Evolutionary conservation across 2,888 invertebrate species (phyloP), one percentile per base, ranked within the genome.

Genomic region (Polyommatus icarus): DNA sequence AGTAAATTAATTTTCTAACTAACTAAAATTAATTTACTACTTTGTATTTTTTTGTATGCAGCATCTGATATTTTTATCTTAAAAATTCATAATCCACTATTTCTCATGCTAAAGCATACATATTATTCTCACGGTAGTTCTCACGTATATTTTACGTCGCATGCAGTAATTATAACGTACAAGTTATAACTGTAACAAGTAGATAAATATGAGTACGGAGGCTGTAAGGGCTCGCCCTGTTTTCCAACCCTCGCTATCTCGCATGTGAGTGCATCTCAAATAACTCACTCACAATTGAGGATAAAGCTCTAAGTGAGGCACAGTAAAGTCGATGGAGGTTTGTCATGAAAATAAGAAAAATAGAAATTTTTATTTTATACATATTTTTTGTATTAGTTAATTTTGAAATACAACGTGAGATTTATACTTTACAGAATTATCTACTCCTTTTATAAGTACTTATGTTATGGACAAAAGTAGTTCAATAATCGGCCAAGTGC

Each of bases 231-330:
- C 67, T 29, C 54, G 46, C 24, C 12, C 75, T 54, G 54, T 75
- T 73, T 73, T 73, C 73, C 73, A 50, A 24, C 50, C 73, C 73
- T 73, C 73, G 24, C 29, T 18, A 24, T 29, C 75, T 54, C 29
- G 24, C 24, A 75, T 29, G 50, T 10, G 75, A 75, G 75, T 75
- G 75, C 75, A 75, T 75, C 75, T 50, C 75, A 75, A 75, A 75
- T 50, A 75, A 75, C 29, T 75, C 73, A 50, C 24, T 75, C 75
- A 54, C 75, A 50, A 75, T 75, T 24, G 75, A 54, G 29, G 75
- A 29, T 50, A 75, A 73, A 50, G 29, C 75, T 54, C 54, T 67
- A 67, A 29, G 67, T 67, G 29, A 61, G 20, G 61, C 29, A 67
- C 67, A 29, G 29, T 67, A 67, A 67, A 32, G 29, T 24, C 32